phyloP scores from a whole-genome alignment of 2,888 invertebrate species.

The Callinectes sapidus region DNA sequence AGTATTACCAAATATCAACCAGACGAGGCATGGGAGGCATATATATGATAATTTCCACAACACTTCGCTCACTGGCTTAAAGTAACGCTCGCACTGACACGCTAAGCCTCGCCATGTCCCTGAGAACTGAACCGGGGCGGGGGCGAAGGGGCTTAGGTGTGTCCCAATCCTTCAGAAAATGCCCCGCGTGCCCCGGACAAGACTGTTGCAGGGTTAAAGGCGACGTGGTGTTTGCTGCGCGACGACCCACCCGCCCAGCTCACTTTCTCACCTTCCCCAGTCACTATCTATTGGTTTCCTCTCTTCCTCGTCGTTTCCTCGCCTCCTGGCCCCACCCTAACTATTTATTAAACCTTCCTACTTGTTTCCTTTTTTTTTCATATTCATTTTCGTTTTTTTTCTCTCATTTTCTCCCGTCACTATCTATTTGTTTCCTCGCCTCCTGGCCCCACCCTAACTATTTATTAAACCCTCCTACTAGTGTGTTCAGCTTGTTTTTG shows the following conservation, averaged over 20 bases:
- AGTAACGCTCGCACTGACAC: neutral
- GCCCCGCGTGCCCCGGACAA: neutral
- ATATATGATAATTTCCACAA: neutral
- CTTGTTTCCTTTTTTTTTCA: too few relatives aligned
- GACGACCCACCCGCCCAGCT: neutral
- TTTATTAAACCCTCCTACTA: too few relatives aligned
- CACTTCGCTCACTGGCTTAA: neutral
- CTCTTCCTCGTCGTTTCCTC: too few relatives aligned
- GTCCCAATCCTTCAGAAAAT: neutral
- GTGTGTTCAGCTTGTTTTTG: too few relatives aligned
- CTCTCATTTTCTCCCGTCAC: too few relatives aligned
- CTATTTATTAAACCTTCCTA: too few relatives aligned
- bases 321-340: neutral
- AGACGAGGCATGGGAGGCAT: neutral
- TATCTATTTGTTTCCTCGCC: too few relatives aligned
- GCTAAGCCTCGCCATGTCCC: neutral
- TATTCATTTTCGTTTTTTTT: too few relatives aligned
- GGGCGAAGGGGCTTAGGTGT: neutral
- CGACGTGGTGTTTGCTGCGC: neutral
- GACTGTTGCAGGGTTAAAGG: conserved; percentile 4
- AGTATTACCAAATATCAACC: neutral
- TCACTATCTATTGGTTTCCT: neutral
- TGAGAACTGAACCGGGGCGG: neutral
- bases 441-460: too few relatives aligned
- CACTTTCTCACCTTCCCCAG: neutral